Base-by-base conservation (phyloP, 30 jellyfish, hydroid and myxozoan species). In the Thelohanellus kitauei region DNA sequence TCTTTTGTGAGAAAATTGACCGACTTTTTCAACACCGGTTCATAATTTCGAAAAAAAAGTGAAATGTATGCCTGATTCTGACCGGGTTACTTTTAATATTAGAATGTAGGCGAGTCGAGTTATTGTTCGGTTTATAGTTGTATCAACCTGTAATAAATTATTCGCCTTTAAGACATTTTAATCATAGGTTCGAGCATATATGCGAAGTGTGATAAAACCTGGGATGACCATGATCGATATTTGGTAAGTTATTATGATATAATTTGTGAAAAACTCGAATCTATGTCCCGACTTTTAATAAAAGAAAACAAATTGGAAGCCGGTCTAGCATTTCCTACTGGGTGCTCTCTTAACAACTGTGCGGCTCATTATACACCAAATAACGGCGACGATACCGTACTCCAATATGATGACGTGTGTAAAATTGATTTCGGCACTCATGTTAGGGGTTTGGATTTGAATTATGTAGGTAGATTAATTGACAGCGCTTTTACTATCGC, bases 361-460 rank as follows among this genome's bases (percentile, higher is more conserved):
- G 93, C 93, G 12, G 93, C 93, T 2, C 93, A 73, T 48, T 73
- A 73, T 83, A 73, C 93, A 10, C 93, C 93, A 1, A 73, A 73
- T 47, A 68, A 80, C 29, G 93, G 93, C 29, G 93, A 73, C 40
- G 49, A 58, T 12, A 73, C 93, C 0, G 93, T 73, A 13, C 65
- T 73, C 4, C 83, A 73, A 44, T 73, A 73, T 64, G 93, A 73
- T 31, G 86, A 73, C 54, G 93, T 73, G 2, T 73, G 93, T 75
- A 73, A 73, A 48, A 73, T 73, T 25, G 93, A 73, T 22, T 73
- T 48, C 52, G 93, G 93, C 50, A 73, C 93, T 1, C 93, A 73
- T 38, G 45, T 45, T 22, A 3, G 13, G 9, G 8, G 4, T 15
- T 17, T 1, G 24, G 13, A 37, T 48, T 22, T 10, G 14, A 11